Base-by-base conservation (phyloP, 35 echinoderm and acorn worm genomes). In the Eucidaris tribuloides region DNA sequence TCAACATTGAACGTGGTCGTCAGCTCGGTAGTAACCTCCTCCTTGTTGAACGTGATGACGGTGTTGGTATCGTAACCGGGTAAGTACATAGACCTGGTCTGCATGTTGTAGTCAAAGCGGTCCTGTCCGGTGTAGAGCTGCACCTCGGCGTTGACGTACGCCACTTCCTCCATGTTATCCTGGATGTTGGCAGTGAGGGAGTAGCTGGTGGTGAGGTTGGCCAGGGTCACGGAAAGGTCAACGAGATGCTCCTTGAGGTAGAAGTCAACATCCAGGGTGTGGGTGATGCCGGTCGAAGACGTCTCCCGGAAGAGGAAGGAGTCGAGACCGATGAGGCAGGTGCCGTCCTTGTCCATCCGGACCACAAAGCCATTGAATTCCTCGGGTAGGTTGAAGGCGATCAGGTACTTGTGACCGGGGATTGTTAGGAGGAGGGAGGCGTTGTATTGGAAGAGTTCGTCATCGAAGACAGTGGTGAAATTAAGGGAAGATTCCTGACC, bases 261-360 rank as follows among this genome's bases (percentile, higher is more conserved):
- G 0, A 77, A 19, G 2, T 76, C 68, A 1, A 19, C 33, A 15
- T 36, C 48, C 32, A 42, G 41, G 3, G 4, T 86, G 37, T 57
- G 19, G 48, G 30, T 45, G 29, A 86, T 86, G 48, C 84, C 84
- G 76, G 50, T 39, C 9, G 38, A 28, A 77, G 27, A 77, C n/a
- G 64, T 25, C 45, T 46, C 27, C 41, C 71, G 45, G 28, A 18
- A n/a, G n/a, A n/a, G n/a, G n/a, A n/a, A n/a, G n/a, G n/a, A n/a
- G 18, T 76, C 70, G 15, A 36, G 29, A 19, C 40, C 70, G 70
- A 20, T 37, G 29, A 76, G 40, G 70, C 36, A 76, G 37, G 36
- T 76, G 17, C 70, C 36, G 70, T 76, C 40, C 5, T 33, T 34
- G 27, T 42, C 5, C 70, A 76, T 42, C 36, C 46, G 40, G 38